Percentiles rank a stretch among this genome's conserved stretches.
Evolutionary conservation across 2,888 invertebrate species (phyloP).

Genomic region (Synergus japonicus): DNA sequence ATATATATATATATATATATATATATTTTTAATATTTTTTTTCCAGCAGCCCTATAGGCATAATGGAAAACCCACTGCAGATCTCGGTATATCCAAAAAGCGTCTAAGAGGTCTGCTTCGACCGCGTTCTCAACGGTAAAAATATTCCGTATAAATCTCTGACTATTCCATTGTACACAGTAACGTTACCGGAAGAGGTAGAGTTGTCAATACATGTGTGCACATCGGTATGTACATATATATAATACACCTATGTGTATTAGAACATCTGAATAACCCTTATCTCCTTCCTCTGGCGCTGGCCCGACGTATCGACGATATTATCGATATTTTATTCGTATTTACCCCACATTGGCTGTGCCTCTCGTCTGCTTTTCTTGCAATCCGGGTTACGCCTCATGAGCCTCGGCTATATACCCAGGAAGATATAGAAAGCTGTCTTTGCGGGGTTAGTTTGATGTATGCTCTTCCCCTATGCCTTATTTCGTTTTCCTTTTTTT

Average conservation of each 20-base stretch:
- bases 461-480: conserved; percentile 50
- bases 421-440: conserved; percentile 43
- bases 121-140: conserved; percentile 44
- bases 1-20: no score
- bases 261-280: conserved; percentile 45
- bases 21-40: no score
- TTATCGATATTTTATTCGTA: conserved; percentile 68
- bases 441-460: conserved; percentile 56
- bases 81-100: conserved; percentile 19
- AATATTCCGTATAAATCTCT: conserved; percentile 57
- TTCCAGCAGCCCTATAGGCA: background rate
- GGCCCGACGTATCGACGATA: conserved; percentile 52
- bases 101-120: conserved; percentile 19
- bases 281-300: conserved; percentile 50
- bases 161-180: conserved; percentile 43
- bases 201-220: conserved; percentile 22
- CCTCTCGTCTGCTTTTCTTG: conserved; percentile 40
- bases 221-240: background rate
- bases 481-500: conserved; percentile 45
- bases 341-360: conserved; percentile 61
- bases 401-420: conserved; percentile 44
- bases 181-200: conserved; percentile 11
- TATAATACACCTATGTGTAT: background rate
- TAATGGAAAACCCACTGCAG: conserved; percentile 3
- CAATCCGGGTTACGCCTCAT: conserved; percentile 47